Percentiles rank a stretch among this genome's conserved stretches.
phyloP scores from a whole-genome alignment of 1,140 invertebrate species.

The Carposina sasakii region DNA sequence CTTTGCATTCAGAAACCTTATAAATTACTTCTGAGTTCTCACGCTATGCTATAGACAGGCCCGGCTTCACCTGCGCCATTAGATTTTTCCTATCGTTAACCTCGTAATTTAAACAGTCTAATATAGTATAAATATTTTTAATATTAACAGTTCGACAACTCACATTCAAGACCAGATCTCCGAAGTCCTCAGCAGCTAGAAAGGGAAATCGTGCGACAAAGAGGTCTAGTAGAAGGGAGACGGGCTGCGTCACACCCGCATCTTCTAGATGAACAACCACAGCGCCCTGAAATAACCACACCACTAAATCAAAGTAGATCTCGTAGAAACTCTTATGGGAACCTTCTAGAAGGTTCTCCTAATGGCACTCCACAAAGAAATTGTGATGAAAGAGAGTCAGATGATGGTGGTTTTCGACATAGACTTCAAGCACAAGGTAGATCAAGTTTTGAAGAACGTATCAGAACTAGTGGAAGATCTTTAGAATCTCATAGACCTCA shows the following conservation, averaged over 20 bases:
- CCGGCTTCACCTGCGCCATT: background rate
- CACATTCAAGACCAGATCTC: constrained; percentile 60
- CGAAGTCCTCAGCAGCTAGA: constrained; percentile 75
- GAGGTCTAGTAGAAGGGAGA: constrained; percentile 70
- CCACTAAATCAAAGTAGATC: constrained; percentile 57
- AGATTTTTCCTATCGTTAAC: background rate
- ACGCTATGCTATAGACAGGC: too few relatives aligned
- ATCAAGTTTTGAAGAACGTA: constrained; percentile 61
- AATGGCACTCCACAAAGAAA: constrained; percentile 32
- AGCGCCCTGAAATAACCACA: constrained; percentile 47
- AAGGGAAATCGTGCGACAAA: constrained; percentile 71
- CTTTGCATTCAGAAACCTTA: too few relatives aligned
- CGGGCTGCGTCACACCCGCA: constrained; percentile 79
- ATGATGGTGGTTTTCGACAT: constrained; percentile 74
- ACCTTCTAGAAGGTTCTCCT: constrained; percentile 67
- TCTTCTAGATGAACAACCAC: constrained; percentile 72
- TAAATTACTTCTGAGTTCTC: too few relatives aligned
- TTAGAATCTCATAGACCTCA: constrained; percentile 47
- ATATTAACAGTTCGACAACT: constrained; percentile 55
- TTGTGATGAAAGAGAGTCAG: constrained; percentile 71
- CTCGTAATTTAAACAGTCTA: background rate
- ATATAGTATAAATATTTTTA: constrained; percentile 3
- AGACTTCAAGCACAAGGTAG: constrained; percentile 57
- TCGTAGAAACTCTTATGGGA: constrained; percentile 73
- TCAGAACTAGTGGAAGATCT: constrained; percentile 56